These are phyloP conservation scores for Xenops minutus DNA, from an alignment of 2,797 vertebrate genomes.

Conservation along the genomic window DNA sequence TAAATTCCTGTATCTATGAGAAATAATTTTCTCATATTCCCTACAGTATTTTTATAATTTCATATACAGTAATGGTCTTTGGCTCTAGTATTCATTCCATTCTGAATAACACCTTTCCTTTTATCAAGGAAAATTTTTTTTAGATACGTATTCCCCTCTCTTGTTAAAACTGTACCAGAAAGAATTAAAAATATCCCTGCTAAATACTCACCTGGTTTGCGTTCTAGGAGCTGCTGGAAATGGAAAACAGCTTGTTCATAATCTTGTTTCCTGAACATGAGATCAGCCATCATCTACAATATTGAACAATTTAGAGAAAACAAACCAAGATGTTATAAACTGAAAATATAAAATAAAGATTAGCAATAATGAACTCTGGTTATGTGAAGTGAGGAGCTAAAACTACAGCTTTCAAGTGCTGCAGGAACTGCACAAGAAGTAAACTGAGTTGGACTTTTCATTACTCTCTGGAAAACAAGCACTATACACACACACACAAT, in stretches of 20 bases:
- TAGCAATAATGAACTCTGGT: neutral
- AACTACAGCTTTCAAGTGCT: neutral
- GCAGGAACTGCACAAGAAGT: neutral
- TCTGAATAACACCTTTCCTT: neutral
- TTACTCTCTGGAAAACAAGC: neutral
- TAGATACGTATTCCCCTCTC: neutral
- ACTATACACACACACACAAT: neutral
- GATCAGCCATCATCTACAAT: constrained; percentile 93
- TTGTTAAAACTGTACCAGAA: neutral
- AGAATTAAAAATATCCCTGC: neutral
- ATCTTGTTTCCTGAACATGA: constrained; percentile 96
- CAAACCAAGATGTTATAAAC: neutral
- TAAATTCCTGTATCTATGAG: neutral
- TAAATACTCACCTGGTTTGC: constrained; percentile 86
- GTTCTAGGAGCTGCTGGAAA: constrained; percentile 92
- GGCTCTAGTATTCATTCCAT: neutral
- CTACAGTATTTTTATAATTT: neutral
- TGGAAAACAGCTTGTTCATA: constrained; percentile 94
- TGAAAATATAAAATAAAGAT: neutral
- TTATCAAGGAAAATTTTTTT: neutral
- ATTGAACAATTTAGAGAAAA: constrained; percentile 1
- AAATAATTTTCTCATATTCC: neutral
- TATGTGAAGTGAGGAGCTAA: neutral
- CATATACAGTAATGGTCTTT: neutral
- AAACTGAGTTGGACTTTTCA: neutral